These are phyloP conservation scores for Thymelicus sylvestris DNA, from an alignment of 2,888 invertebrate genomes.

Conservation along the genomic window DNA sequence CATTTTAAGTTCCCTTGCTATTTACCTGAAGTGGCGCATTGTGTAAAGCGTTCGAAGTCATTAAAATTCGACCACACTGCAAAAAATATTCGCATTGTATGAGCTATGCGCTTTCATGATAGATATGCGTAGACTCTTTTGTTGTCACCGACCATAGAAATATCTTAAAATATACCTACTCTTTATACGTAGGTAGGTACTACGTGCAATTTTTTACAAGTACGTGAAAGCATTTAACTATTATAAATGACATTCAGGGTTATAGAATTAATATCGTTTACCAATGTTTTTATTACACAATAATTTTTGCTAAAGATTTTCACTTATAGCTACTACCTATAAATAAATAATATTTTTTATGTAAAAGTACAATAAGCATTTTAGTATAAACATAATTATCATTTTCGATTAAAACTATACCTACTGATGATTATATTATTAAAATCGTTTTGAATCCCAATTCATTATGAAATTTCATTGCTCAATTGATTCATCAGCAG, in stretches of 20 bases:
- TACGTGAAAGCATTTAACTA: too few relatives aligned
- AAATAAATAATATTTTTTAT: too few relatives aligned
- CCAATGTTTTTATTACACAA: too few relatives aligned
- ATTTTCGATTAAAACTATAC: too few relatives aligned
- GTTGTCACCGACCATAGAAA: conserved; percentile 58
- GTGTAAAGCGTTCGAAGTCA: conserved; percentile 59
- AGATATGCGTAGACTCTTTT: conserved; percentile 57
- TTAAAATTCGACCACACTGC: conserved; percentile 79
- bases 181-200: neutral
- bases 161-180: neutral
- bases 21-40: conserved; percentile 75
- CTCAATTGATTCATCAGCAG: conserved; percentile 15
- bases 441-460: conserved; percentile 6
- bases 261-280: too few relatives aligned
- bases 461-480: neutral
- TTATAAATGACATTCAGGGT: too few relatives aligned
- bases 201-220: too few relatives aligned
- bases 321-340: too few relatives aligned
- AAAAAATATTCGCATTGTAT: conserved; percentile 63
- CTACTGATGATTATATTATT: too few relatives aligned
- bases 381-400: too few relatives aligned
- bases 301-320: too few relatives aligned
- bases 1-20: conserved; percentile 62
- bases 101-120: conserved; percentile 66
- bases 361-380: too few relatives aligned